Percentiles rank a stretch among this genome's conserved stretches.
These are phyloP conservation scores for Tympanuchus pallidicinctus DNA, from an alignment of 2,113 vertebrate species.

Conservation along the genomic window DNA sequence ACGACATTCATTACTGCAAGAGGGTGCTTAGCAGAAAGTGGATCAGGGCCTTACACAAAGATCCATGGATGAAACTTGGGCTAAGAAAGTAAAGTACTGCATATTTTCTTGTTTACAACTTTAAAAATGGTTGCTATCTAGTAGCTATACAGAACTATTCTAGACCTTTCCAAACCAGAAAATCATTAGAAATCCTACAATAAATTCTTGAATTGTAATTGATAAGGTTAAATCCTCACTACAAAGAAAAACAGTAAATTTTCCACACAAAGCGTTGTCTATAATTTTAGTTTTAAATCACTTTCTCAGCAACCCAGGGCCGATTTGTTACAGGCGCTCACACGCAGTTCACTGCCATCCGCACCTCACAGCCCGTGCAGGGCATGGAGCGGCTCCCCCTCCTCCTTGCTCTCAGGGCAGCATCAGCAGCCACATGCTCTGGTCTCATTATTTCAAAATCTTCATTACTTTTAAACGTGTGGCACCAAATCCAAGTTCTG, in stretches of 20 bases:
- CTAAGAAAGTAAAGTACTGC: background rate
- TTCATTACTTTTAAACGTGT: slow-evolving; percentile 11
- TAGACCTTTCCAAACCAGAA: background rate
- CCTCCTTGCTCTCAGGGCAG: background rate
- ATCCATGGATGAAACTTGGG: background rate
- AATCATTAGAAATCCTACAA: background rate
- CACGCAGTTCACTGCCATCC: background rate
- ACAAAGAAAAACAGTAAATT: background rate
- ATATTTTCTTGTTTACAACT: background rate
- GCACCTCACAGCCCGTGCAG: background rate
- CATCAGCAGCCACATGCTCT: background rate
- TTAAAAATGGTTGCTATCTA: background rate
- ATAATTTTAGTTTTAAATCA: background rate
- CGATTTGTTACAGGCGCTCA: background rate
- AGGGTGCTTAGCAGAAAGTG: slow-evolving; percentile 27
- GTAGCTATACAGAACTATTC: background rate
- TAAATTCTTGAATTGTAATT: background rate
- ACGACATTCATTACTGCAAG: slow-evolving; percentile 35
- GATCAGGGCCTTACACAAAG: slow-evolving; percentile 44
- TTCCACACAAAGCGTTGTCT: background rate
- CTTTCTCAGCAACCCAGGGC: background rate
- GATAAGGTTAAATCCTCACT: background rate
- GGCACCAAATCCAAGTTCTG: background rate
- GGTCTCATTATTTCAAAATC: background rate
- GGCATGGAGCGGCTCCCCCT: background rate